These are phyloP conservation scores for Agrypnia vestita DNA, from an alignment of 1,140 invertebrate species.

Conservation along the genomic window DNA sequence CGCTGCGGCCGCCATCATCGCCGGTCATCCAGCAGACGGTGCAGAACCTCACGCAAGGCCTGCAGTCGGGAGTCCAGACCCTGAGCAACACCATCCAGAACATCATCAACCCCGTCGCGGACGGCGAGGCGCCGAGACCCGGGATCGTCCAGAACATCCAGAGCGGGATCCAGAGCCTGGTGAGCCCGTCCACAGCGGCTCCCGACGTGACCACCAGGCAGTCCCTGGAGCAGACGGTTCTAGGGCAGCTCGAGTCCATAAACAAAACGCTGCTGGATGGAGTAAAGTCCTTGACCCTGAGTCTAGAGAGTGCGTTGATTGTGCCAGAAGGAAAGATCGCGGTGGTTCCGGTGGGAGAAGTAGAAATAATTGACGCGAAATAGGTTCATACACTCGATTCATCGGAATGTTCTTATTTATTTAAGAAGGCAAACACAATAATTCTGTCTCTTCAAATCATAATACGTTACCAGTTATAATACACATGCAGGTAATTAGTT, in stretches of 20 bases:
- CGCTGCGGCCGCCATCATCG: background rate
- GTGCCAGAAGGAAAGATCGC: background rate
- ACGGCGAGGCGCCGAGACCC: constrained; percentile 11
- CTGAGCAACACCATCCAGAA: constrained; percentile 56
- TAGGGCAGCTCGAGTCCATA: constrained; percentile 34
- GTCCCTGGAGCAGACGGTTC: constrained; percentile 34
- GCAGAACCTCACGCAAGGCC: constrained; percentile 43
- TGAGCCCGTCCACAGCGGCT: background rate
- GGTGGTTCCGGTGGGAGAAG: constrained; percentile 1
- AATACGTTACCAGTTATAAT: too few relatives aligned
- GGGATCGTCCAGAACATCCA: constrained; percentile 37
- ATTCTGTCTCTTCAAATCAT: too few relatives aligned
- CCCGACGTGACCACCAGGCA: background rate
- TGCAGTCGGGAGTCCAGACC: constrained; percentile 50
- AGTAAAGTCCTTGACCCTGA: constrained; percentile 45
- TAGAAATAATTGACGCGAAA: constrained; percentile 9
- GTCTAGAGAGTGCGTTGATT: background rate
- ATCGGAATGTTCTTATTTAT: too few relatives aligned
- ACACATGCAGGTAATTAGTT: too few relatives aligned
- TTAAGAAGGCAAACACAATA: too few relatives aligned
- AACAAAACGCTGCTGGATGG: constrained; percentile 52
- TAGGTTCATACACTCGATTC: background rate
- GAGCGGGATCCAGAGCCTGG: constrained; percentile 31
- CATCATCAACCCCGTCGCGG: constrained; percentile 45
- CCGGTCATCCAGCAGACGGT: constrained; percentile 45